These are phyloP conservation scores for Triplophysa dalaica DNA, from an alignment of 2,113 vertebrate genomes.

Conservation along the genomic window DNA sequence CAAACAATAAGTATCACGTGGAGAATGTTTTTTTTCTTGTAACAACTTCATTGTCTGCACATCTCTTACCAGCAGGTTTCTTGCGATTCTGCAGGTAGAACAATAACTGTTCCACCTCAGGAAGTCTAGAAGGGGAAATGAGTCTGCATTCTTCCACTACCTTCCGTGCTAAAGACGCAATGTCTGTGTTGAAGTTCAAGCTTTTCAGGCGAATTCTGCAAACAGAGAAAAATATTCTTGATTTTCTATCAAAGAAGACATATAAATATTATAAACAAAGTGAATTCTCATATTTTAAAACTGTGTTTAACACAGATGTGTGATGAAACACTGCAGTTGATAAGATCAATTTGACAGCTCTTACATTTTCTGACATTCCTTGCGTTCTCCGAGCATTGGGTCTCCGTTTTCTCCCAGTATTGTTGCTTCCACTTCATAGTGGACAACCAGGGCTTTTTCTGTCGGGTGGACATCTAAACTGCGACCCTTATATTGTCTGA, in stretches of 20 bases:
- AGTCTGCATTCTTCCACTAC: conserved; percentile 96
- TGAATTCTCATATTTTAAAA: not conserved
- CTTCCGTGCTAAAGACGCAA: conserved; percentile 88
- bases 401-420: conserved; percentile 87
- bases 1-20: not conserved
- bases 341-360: conserved; percentile 32
- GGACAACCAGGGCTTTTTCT: conserved; percentile 91
- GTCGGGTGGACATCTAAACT: conserved; percentile 91
- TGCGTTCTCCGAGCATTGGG: conserved; percentile 85
- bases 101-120: conserved; percentile 91
- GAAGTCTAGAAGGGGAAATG: conserved; percentile 86
- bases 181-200: conserved; percentile 89
- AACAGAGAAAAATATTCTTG: not conserved
- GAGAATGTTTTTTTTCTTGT: not conserved
- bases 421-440: conserved; percentile 93
- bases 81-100: conserved; percentile 94
- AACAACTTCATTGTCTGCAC: not conserved
- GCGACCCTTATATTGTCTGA: conserved; percentile 88
- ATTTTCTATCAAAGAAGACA: not conserved
- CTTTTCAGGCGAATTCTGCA: conserved; percentile 94
- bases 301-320: not conserved
- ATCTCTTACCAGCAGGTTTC: conserved; percentile 49
- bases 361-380: conserved; percentile 96
- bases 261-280: not conserved
- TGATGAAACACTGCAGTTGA: not conserved